A percentile compares a stretch with the other conserved stretches of the same genome.
phyloP scores from a whole-genome alignment of 2,113 vertebrate species.

The Entelurus aequoreus region DNA sequence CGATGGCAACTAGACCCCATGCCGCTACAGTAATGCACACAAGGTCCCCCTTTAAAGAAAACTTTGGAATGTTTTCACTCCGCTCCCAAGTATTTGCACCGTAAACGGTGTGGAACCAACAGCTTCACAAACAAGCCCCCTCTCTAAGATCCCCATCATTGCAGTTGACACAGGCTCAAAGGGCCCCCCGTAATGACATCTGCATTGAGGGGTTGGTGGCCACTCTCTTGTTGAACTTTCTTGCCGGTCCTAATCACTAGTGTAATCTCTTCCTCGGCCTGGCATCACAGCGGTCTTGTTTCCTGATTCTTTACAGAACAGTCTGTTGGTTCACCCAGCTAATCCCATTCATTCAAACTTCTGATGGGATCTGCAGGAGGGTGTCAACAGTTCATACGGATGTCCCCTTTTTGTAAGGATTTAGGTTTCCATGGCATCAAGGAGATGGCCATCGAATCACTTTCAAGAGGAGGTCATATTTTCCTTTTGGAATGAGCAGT shows the following conservation, averaged over 20 bases:
- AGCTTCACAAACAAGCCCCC: slow-evolving; percentile 52
- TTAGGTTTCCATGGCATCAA: slow-evolving; percentile 37
- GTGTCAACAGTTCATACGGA: slow-evolving; percentile 38
- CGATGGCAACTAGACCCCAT: slow-evolving; percentile 53
- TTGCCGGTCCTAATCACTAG: slow-evolving; percentile 24
- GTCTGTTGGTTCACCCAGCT: slow-evolving; percentile 31
- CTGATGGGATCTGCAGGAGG: slow-evolving; percentile 27
- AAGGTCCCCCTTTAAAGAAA: slow-evolving; percentile 33
- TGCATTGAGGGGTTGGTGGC: slow-evolving; percentile 31
- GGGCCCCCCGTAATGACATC: slow-evolving; percentile 24
- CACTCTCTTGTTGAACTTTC: slow-evolving; percentile 11
- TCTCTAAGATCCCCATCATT: neutral
- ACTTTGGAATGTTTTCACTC: slow-evolving; percentile 56
- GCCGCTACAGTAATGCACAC: slow-evolving; percentile 36
- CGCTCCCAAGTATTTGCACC: slow-evolving; percentile 41
- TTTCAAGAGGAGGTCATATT: slow-evolving; percentile 1
- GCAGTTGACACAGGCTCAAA: slow-evolving; percentile 14
- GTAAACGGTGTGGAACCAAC: slow-evolving; percentile 47
- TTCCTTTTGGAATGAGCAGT: slow-evolving; percentile 8
- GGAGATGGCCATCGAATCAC: slow-evolving; percentile 1
- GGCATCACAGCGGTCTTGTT: slow-evolving; percentile 32
- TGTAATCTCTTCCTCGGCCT: slow-evolving; percentile 35
- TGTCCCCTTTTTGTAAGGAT: slow-evolving; percentile 21
- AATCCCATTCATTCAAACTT: slow-evolving; percentile 44
- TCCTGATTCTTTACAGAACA: slow-evolving; percentile 28